phyloP scores from a whole-genome alignment of 2,113 vertebrate species.

The Muntiacus muntjak region DNA sequence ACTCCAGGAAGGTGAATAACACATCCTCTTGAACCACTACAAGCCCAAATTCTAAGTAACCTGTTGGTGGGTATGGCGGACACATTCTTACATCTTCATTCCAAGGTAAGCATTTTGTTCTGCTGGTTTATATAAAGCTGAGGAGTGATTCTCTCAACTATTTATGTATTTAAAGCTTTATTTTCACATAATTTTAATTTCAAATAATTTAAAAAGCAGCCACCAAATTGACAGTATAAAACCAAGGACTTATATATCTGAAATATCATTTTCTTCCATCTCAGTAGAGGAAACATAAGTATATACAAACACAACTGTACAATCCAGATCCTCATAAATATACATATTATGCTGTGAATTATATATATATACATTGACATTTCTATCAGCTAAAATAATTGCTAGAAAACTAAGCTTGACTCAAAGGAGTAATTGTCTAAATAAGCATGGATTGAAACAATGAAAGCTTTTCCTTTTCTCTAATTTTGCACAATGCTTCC shows the following conservation, averaged over 20 bases:
- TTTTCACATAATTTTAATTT: background rate
- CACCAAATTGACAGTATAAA: background rate
- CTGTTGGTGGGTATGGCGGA: background rate
- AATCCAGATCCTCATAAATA: background rate
- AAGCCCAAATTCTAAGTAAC: background rate
- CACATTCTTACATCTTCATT: background rate
- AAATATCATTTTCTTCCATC: background rate
- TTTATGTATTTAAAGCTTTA: background rate
- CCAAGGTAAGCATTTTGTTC: background rate
- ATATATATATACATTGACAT: background rate
- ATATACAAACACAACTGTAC: background rate
- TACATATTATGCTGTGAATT: background rate
- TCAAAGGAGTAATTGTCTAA: background rate
- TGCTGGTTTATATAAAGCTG: background rate
- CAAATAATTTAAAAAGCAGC: background rate
- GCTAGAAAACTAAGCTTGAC: background rate
- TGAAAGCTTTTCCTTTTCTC: background rate
- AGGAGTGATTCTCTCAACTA: background rate
- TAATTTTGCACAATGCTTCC: background rate
- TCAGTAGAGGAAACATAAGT: background rate
- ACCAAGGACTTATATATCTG: background rate
- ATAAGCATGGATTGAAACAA: background rate
- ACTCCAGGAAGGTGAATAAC: rapidly evolving
- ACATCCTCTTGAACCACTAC: background rate
- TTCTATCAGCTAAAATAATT: conserved; percentile 17